A percentile compares a stretch with the other conserved stretches of the same genome.
These are phyloP conservation scores for Elymnias hypermnestra DNA, from an alignment of 1,140 invertebrate genomes.

Conservation along the genomic window DNA sequence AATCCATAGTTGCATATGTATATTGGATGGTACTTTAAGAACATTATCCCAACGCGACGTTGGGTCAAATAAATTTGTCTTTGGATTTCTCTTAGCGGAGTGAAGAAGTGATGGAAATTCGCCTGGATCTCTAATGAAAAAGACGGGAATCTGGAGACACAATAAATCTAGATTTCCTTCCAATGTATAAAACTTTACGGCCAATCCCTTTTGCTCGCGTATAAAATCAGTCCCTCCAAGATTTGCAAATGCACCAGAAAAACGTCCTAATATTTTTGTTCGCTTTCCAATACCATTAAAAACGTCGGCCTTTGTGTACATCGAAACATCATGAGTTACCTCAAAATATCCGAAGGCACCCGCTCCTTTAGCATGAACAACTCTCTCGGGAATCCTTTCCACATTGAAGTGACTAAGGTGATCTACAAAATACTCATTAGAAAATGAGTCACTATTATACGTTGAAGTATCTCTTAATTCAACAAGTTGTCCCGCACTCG, in stretches of 20 bases:
- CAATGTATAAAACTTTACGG: slow-evolving; percentile 84
- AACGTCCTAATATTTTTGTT: slow-evolving; percentile 82
- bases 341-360: slow-evolving; percentile 97
- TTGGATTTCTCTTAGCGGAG: slow-evolving; percentile 81
- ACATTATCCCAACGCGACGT: slow-evolving; percentile 94
- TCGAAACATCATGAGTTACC: slow-evolving; percentile 93
- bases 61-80: slow-evolving; percentile 81
- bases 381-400: slow-evolving; percentile 91
- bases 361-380: slow-evolving; percentile 96
- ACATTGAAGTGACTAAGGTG: slow-evolving; percentile 67
- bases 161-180: slow-evolving; percentile 86
- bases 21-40: slow-evolving; percentile 85
- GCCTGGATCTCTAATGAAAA: slow-evolving; percentile 82
- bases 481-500: slow-evolving; percentile 83
- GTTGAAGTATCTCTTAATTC: slow-evolving; percentile 80
- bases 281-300: slow-evolving; percentile 91
- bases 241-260: slow-evolving; percentile 91
- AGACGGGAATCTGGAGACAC: slow-evolving; percentile 83
- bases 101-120: slow-evolving; percentile 78
- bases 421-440: slow-evolving; percentile 89
- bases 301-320: slow-evolving; percentile 89
- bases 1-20: slow-evolving; percentile 88
- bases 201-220: slow-evolving; percentile 81
- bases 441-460: slow-evolving; percentile 75
- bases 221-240: slow-evolving; percentile 87